These are phyloP conservation scores for Lytechinus variegatus DNA, from an alignment of 35 echinoderm and acorn worm species.

Conservation along the genomic window DNA sequence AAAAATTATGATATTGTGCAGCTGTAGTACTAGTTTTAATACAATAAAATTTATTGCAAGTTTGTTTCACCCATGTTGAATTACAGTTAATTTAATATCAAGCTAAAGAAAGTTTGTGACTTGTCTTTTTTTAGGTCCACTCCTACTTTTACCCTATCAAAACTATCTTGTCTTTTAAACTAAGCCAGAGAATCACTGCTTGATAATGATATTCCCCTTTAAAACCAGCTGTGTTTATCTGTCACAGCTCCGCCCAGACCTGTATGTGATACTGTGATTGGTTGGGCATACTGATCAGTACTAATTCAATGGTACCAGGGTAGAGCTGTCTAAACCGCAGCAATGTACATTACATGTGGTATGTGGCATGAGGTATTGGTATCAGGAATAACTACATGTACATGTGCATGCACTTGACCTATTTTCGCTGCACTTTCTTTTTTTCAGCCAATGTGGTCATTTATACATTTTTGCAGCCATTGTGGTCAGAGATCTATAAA, in stretches of 20 bases:
- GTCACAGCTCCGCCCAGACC: neutral
- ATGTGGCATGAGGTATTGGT: neutral
- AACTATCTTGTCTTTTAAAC: neutral
- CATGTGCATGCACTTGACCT: neutral
- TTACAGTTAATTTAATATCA: no score
- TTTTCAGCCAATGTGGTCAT: neutral
- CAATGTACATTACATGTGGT: neutral
- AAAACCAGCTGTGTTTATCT: neutral
- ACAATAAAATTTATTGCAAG: no score
- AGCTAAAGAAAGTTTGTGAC: no score
- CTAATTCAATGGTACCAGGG: neutral
- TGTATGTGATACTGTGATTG: neutral
- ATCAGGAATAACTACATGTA: neutral
- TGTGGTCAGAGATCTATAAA: neutral
- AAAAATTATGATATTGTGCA: no score
- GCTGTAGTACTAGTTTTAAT: no score
- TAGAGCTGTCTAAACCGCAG: neutral
- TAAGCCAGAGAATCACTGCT: neutral
- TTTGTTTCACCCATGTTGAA: no score
- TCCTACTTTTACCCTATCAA: no score
- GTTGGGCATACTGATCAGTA: neutral
- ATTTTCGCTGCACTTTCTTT: neutral
- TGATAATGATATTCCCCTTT: neutral
- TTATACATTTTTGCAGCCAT: neutral
- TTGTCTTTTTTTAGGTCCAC: no score